Evolutionary conservation across 2,113 vertebrate species (phyloP).

Genomic region (Tachycineta bicolor): DNA sequence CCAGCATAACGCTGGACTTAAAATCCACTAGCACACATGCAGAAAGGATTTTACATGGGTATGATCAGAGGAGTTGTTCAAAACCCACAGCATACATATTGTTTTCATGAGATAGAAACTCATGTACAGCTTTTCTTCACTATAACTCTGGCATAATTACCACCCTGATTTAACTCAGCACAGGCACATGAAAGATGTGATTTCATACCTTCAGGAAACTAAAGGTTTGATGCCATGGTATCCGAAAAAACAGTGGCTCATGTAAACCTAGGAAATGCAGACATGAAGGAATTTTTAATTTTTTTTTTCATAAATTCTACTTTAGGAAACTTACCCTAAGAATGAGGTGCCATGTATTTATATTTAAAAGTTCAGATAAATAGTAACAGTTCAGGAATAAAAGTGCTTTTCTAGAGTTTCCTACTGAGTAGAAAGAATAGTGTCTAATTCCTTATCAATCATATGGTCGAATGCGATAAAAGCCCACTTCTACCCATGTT

Average conservation of each 20-base stretch:
- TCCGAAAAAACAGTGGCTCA: background rate
- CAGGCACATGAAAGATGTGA: background rate
- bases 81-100: fast-evolving
- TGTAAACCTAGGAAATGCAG: background rate
- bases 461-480: background rate
- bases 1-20: background rate
- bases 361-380: background rate
- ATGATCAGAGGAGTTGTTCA: background rate
- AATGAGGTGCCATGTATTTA: background rate
- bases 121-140: background rate
- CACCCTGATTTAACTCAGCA: background rate
- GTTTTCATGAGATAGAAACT: background rate
- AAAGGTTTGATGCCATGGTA: background rate
- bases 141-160: background rate
- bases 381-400: background rate
- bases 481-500: background rate
- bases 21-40: background rate
- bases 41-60: background rate
- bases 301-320: background rate
- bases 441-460: background rate
- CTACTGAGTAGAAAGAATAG: background rate
- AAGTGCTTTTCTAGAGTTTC: background rate
- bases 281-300: fast-evolving
- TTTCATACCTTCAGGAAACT: background rate
- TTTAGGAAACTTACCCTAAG: background rate